phyloP scores from a whole-genome alignment of 2,888 invertebrate genomes.

The Dione juno region DNA sequence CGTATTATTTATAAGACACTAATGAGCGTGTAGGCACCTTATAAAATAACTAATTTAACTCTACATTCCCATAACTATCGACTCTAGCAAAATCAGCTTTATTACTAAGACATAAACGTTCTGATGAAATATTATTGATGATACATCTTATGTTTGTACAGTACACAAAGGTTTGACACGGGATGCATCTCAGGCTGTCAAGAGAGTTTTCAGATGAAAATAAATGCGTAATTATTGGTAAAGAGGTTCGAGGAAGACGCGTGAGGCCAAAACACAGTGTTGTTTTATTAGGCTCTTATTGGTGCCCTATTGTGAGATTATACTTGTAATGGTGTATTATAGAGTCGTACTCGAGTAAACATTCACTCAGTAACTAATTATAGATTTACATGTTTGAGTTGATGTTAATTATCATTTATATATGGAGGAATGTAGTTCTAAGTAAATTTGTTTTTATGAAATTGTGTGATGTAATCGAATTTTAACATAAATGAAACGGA shows the following conservation, averaged over 20 bases:
- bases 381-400: slow-evolving; percentile 19
- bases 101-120: slow-evolving; percentile 38
- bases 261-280: slow-evolving; percentile 63
- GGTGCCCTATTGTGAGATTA: slow-evolving; percentile 46
- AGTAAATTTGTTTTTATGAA: background rate
- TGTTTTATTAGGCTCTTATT: slow-evolving; percentile 64
- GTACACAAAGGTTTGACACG: slow-evolving; percentile 71
- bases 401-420: background rate
- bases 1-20: slow-evolving; percentile 71
- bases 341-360: slow-evolving; percentile 22
- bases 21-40: slow-evolving; percentile 80
- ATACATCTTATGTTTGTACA: slow-evolving; percentile 49
- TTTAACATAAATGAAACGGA: background rate
- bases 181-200: slow-evolving; percentile 75
- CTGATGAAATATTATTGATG: slow-evolving; percentile 24
- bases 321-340: slow-evolving; percentile 36
- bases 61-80: slow-evolving; percentile 30
- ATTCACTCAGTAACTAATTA: slow-evolving; percentile 21
- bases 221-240: slow-evolving; percentile 76
- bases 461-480: background rate
- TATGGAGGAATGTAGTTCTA: background rate
- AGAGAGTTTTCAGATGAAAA: slow-evolving; percentile 76
- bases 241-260: slow-evolving; percentile 65
- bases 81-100: slow-evolving; percentile 52
- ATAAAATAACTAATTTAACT: slow-evolving; percentile 54